Conservation (phyloP, 2,888 invertebrate genomes). For the Hyalella azteca region DNA sequence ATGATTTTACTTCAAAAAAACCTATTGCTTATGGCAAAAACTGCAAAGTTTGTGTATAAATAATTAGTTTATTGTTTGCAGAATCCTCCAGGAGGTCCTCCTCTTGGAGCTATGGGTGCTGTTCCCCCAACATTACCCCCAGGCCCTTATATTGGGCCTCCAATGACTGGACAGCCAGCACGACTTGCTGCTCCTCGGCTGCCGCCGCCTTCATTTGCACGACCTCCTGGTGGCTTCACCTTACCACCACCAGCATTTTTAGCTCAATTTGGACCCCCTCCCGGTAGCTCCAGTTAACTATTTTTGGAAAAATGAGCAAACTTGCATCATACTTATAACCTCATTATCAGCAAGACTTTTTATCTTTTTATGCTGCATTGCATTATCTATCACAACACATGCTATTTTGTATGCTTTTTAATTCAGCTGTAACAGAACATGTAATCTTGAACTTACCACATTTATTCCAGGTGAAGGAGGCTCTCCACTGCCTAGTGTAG, state of each 20-base stretch:
- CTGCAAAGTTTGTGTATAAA: neutral
- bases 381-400: no score
- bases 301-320: no score
- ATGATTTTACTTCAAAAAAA: no score
- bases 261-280: constrained; percentile 49
- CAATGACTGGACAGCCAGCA: constrained; percentile 46
- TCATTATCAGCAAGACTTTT: no score
- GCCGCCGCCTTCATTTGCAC: constrained; percentile 40
- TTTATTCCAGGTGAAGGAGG: constrained; percentile 5
- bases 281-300: neutral
- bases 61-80: neutral
- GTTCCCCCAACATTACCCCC: constrained; percentile 54
- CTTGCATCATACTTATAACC: no score
- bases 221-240: constrained; percentile 49
- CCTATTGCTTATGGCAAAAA: no score
- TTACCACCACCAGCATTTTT: constrained; percentile 56
- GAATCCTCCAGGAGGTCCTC: constrained; percentile 40
- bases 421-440: no score
- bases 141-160: constrained; percentile 49
- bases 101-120: constrained; percentile 47
- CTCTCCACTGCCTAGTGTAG: neutral
- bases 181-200: constrained; percentile 41
- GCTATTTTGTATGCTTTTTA: no score
- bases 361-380: no score
- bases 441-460: no score